These are phyloP conservation scores for Chionoecetes opilio DNA, from an alignment of 1,140 invertebrate species.

Conservation along the genomic window DNA sequence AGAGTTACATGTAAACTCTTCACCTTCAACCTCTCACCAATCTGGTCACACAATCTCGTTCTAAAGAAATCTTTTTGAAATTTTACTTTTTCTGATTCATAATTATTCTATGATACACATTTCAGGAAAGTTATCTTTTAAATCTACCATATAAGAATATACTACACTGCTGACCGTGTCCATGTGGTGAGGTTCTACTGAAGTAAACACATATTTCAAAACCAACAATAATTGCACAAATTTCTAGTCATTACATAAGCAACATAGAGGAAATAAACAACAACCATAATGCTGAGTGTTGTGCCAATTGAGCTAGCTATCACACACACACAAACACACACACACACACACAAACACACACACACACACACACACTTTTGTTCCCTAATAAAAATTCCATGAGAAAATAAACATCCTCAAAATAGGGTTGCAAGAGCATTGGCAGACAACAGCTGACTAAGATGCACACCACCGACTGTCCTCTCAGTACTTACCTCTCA, in stretches of 20 bases:
- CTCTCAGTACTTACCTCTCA: constrained; percentile 71
- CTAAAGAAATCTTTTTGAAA: too few species aligned
- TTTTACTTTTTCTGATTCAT: too few species aligned
- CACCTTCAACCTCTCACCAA: too few species aligned
- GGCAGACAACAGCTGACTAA: not conserved
- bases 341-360: too few species aligned
- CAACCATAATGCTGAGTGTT: constrained; percentile 15
- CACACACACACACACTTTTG: not conserved
- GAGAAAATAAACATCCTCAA: not conserved
- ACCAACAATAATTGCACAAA: not conserved
- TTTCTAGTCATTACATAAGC: not conserved
- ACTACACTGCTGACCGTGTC: not conserved
- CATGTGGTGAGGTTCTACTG: not conserved
- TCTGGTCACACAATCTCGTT: too few species aligned
- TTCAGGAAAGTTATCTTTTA: too few species aligned
- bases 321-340: not conserved
- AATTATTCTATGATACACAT: too few species aligned
- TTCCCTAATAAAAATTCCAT: not conserved
- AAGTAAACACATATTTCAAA: not conserved
- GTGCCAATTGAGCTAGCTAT: not conserved
- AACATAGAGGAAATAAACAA: not conserved
- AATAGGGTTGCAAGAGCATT: not conserved
- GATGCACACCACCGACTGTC: not conserved
- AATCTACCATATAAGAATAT: not conserved
- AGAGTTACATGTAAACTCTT: too few species aligned